A percentile compares a stretch with the other conserved stretches of the same genome.
These are phyloP conservation scores for Archaeoteleia sp. DNA, from an alignment of 2,888 invertebrate genomes.

Conservation along the genomic window DNA sequence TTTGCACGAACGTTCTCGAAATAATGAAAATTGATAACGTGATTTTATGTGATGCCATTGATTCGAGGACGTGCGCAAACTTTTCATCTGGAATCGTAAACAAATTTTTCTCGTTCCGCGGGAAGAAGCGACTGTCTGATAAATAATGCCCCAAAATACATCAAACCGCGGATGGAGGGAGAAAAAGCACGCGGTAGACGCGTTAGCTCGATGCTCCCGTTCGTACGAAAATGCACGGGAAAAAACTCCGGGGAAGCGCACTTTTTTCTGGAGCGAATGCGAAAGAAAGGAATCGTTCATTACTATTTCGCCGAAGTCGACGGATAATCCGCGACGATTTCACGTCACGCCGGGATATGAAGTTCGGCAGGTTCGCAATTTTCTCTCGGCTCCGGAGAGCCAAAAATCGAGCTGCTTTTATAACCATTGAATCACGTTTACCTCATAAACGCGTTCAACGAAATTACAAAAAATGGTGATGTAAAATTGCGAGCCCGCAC, in stretches of 20 bases:
- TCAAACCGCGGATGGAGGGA: conserved; percentile 24
- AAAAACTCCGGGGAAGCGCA: too few species aligned
- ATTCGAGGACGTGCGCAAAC: conserved; percentile 23
- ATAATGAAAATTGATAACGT: conserved; percentile 30
- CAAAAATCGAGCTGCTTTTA: conserved; percentile 39
- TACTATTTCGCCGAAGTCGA: too few species aligned
- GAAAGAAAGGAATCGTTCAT: too few species aligned
- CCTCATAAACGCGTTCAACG: conserved; percentile 63
- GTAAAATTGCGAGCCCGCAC: background rate
- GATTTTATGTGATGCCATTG: conserved; percentile 22
- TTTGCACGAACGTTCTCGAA: conserved; percentile 13
- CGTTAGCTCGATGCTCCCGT: conserved; percentile 2
- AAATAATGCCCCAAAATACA: conserved; percentile 62
- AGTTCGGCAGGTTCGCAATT: conserved; percentile 8
- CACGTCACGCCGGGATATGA: background rate
- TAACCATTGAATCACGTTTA: conserved; percentile 63
- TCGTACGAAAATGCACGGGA: conserved; percentile 8
- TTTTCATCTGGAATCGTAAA: conserved; percentile 30
- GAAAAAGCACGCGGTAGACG: too few species aligned
- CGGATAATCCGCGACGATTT: background rate
- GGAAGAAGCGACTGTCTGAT: conserved; percentile 30
- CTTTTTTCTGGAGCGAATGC: too few species aligned
- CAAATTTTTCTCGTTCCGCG: conserved; percentile 21
- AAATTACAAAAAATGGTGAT: conserved; percentile 19
- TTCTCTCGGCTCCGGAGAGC: conserved; percentile 5